phyloP scores from a whole-genome alignment of 2,888 invertebrate genomes.

The Disparrhopalites patrizii region DNA sequence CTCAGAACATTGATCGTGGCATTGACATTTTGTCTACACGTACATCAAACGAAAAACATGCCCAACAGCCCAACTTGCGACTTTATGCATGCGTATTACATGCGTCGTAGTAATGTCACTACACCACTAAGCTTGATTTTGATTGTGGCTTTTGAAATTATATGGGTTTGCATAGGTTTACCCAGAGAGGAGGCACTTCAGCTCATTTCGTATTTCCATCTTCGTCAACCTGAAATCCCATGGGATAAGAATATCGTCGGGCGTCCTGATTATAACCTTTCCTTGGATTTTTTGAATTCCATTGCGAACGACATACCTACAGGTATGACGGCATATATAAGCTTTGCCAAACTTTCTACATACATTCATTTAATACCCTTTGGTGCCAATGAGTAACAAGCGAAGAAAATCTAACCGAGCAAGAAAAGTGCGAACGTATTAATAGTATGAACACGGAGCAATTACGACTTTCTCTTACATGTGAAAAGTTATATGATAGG shows the following conservation, averaged over 20 bases:
- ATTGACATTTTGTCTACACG: conserved; percentile 2
- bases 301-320: conserved; percentile 73
- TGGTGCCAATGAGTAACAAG: no score
- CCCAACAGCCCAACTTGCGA: not conserved
- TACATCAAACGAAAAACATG: not conserved
- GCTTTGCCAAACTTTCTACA: no score
- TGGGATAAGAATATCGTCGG: conserved; percentile 72
- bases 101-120: not conserved
- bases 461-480: no score
- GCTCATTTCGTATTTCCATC: conserved; percentile 71
- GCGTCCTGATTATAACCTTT: conserved; percentile 77
- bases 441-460: no score
- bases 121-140: not conserved
- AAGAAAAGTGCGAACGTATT: no score
- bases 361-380: no score
- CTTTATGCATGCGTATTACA: not conserved
- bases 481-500: no score
- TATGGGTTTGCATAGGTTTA: conserved; percentile 50
- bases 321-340: no score
- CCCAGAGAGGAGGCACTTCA: conserved; percentile 61
- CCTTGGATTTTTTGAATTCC: conserved; percentile 79
- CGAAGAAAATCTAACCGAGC: no score
- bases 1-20: conserved; percentile 11
- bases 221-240: conserved; percentile 65
- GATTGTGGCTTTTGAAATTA: not conserved